Conservation (phyloP, 2,113 vertebrate genomes). For the Antennarius striatus region DNA sequence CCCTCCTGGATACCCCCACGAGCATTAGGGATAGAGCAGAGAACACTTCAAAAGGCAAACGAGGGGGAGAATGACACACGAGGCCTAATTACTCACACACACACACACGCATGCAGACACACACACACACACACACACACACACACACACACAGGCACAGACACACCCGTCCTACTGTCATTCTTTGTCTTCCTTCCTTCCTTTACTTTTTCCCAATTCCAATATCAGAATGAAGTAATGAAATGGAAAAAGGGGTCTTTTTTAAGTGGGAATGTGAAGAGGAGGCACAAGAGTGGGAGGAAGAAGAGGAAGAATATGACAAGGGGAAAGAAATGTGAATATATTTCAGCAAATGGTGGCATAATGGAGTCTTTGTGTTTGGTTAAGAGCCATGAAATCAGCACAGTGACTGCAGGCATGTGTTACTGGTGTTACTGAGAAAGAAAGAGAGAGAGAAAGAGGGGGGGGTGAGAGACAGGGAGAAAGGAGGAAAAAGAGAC, state of each 20-base stretch:
- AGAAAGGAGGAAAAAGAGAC: not conserved
- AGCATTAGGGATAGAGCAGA: constrained; percentile 53
- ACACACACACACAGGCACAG: too few species aligned
- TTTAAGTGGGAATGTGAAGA: constrained; percentile 9
- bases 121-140: not conserved
- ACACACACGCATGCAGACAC: not conserved
- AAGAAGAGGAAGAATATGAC: constrained; percentile 25
- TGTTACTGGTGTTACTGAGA: not conserved
- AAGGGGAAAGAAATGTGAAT: constrained; percentile 23
- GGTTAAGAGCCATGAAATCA: constrained; percentile 74
- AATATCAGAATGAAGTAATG: constrained; percentile 24
- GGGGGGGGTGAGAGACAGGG: not conserved
- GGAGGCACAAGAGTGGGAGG: constrained; percentile 44
- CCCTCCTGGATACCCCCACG: constrained; percentile 32
- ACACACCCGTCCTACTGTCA: too few species aligned
- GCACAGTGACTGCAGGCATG: constrained; percentile 60
- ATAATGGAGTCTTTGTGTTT: constrained; percentile 76
- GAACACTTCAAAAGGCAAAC: constrained; percentile 62
- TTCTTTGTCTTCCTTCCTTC: not conserved
- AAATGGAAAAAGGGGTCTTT: constrained; percentile 37
- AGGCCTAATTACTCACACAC: constrained; percentile 53
- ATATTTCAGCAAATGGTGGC: constrained; percentile 48
- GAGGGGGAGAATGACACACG: constrained; percentile 34
- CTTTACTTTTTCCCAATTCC: not conserved
- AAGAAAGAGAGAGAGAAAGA: constrained; percentile 28